phyloP scores from a whole-genome alignment of 2,113 vertebrate species.

The Bettongia penicillata region DNA sequence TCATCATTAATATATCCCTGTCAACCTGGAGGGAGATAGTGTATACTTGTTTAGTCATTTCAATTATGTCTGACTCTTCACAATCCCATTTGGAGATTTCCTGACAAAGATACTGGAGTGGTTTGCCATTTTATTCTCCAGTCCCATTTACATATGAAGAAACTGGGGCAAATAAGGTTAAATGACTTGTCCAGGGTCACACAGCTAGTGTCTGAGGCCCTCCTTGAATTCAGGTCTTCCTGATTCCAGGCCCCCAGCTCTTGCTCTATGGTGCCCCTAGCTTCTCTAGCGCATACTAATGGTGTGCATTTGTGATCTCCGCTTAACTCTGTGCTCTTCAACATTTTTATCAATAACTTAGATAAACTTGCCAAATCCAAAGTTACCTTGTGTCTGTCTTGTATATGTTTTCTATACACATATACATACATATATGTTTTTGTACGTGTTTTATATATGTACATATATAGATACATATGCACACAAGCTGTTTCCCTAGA shows the following conservation, averaged over 20 bases:
- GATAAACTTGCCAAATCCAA: neutral
- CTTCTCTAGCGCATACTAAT: neutral
- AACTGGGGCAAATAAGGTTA: neutral
- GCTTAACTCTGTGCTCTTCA: neutral
- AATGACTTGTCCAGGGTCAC: neutral
- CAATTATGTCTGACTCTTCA: neutral
- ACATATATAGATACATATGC: neutral
- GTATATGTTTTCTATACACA: neutral
- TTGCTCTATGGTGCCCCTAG: too few relatives aligned
- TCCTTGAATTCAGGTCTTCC: neutral
- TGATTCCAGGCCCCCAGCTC: neutral
- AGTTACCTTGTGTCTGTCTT: neutral
- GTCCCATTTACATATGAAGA: neutral
- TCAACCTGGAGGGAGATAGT: neutral
- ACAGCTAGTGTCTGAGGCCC: neutral
- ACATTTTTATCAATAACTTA: neutral
- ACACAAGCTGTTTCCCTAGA: neutral
- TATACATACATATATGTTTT: neutral
- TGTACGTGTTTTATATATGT: too few relatives aligned
- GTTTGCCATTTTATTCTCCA: neutral
- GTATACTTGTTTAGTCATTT: neutral
- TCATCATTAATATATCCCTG: neutral
- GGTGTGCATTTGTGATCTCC: neutral
- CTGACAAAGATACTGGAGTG: neutral
- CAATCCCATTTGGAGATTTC: neutral